These are phyloP conservation scores for Tapera naevia DNA, from an alignment of 2,797 vertebrate species.

Conservation along the genomic window DNA sequence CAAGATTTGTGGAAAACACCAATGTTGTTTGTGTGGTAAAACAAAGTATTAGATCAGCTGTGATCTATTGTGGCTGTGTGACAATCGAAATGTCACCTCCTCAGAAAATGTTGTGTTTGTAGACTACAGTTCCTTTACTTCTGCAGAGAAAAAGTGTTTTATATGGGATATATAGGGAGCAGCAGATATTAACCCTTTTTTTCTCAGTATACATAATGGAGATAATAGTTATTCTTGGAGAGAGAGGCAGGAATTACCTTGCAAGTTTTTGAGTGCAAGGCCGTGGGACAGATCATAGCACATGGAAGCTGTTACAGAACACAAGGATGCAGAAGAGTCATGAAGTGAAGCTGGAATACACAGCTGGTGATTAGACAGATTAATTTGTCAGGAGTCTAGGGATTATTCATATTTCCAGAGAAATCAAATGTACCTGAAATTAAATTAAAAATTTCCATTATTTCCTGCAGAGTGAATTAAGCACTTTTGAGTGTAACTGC, in stretches of 20 bases:
- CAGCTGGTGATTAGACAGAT: background rate
- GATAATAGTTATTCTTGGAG: background rate
- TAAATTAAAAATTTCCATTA: background rate
- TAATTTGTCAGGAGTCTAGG: background rate
- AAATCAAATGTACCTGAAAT: background rate
- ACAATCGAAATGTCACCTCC: background rate
- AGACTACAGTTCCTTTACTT: background rate
- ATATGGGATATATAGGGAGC: background rate
- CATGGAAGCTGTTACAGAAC: background rate
- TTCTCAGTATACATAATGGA: background rate
- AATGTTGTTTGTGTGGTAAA: conserved; percentile 26
- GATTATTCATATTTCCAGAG: background rate
- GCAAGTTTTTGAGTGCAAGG: background rate
- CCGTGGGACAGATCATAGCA: background rate
- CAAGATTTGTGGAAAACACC: conserved; percentile 62
- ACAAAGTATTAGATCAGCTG: conserved; percentile 19
- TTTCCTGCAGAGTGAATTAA: background rate
- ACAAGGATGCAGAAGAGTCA: background rate
- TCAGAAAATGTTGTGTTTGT: background rate
- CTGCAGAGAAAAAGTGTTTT: background rate
- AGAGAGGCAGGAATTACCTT: background rate
- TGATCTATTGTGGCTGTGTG: background rate
- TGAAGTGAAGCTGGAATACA: background rate
- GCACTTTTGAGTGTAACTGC: background rate
- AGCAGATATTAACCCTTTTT: background rate